These are phyloP conservation scores for Stomatorhinus walkeri DNA, from an alignment of 2,797 vertebrate species.

Conservation along the genomic window DNA sequence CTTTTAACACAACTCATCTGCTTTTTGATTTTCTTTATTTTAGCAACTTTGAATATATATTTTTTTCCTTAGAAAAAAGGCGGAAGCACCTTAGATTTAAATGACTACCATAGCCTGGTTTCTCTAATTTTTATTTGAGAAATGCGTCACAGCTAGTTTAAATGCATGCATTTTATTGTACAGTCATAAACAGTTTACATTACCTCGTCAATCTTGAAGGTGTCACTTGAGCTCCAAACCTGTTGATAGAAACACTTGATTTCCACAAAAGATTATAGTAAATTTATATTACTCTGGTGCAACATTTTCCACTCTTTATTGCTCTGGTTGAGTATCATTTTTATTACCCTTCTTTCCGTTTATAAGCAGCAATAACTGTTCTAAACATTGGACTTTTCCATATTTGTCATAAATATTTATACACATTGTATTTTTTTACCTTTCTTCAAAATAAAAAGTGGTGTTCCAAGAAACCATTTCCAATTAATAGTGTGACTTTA, in stretches of 20 bases:
- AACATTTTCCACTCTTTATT: neutral
- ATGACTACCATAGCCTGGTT: neutral
- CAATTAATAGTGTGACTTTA: neutral
- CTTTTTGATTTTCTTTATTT: neutral
- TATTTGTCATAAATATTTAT: neutral
- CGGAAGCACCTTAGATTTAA: neutral
- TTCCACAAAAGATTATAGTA: neutral
- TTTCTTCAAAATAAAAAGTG: neutral
- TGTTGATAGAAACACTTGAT: neutral
- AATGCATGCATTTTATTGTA: neutral
- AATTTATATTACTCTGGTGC: neutral
- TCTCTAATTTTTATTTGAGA: neutral
- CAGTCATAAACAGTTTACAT: neutral
- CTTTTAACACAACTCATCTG: neutral
- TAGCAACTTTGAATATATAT: neutral
- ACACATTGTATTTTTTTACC: neutral
- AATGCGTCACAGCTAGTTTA: neutral
- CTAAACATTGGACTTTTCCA: neutral
- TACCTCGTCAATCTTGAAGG: neutral
- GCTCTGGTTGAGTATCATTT: neutral
- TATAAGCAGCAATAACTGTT: neutral
- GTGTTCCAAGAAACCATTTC: neutral
- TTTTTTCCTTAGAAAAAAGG: neutral
- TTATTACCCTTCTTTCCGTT: neutral
- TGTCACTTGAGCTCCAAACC: neutral